Evolutionary conservation across 2,113 vertebrate species (phyloP).

Genomic region (Hippocampus zosterae): DNA sequence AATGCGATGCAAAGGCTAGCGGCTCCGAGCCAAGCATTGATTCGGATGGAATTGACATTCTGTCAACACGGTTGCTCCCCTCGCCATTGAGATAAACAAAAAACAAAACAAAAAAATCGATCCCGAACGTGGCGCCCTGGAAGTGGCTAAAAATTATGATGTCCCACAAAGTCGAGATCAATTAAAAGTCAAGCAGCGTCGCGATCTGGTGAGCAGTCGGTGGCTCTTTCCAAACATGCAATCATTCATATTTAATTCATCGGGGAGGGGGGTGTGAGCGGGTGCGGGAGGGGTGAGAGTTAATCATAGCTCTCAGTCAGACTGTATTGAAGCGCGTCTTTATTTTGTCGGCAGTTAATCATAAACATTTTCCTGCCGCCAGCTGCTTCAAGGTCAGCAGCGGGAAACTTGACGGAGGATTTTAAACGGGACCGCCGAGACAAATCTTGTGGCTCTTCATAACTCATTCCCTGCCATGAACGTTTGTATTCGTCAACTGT

Average conservation of each 20-base stretch:
- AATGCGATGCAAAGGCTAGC: constrained; percentile 70
- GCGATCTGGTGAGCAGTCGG: background rate
- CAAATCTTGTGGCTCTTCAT: background rate
- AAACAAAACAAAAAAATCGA: constrained; percentile 61
- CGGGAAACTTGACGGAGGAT: background rate
- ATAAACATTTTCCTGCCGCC: background rate
- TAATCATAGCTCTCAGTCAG: constrained; percentile 4
- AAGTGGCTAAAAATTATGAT: constrained; percentile 56
- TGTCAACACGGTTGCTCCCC: constrained; percentile 62
- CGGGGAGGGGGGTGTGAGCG: background rate
- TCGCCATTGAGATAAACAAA: constrained; percentile 67
- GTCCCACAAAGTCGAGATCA: constrained; percentile 48
- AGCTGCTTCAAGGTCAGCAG: constrained; percentile 9
- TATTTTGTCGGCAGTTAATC: constrained; percentile 3
- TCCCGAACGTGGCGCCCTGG: constrained; percentile 14
- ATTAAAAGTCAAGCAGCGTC: constrained; percentile 30
- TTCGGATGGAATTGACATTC: constrained; percentile 69
- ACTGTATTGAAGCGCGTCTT: constrained; percentile 1
- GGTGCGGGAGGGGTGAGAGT: background rate
- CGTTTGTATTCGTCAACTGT: too few species aligned
- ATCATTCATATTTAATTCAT: constrained; percentile 1
- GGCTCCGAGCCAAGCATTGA: constrained; percentile 72
- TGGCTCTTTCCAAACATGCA: background rate
- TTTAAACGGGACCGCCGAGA: background rate
- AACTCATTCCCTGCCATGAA: too few species aligned